A percentile compares a stretch with the other conserved stretches of the same genome.
Conservation (phyloP, 2,888 invertebrate species). For the Apamea sordens region DNA sequence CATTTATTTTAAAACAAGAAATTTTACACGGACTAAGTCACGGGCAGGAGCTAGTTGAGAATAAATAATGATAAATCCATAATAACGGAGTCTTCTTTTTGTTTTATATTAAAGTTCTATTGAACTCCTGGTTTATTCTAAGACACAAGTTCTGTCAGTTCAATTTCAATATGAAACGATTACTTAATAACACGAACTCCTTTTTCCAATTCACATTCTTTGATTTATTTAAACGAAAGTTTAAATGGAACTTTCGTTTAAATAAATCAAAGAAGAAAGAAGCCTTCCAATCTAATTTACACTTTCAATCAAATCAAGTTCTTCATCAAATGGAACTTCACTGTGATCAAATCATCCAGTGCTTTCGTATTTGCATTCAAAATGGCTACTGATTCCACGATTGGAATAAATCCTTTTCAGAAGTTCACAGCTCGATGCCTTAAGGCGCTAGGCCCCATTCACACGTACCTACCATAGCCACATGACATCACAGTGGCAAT, state of each 20-base stretch:
- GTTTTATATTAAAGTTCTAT: neutral
- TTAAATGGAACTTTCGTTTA: neutral
- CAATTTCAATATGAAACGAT: constrained; percentile 14
- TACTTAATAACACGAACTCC: constrained; percentile 13
- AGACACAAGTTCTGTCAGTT: neutral
- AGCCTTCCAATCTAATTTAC: constrained; percentile 28
- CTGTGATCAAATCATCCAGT: constrained; percentile 38
- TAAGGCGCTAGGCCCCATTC: neutral
- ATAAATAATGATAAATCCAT: neutral
- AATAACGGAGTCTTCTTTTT: neutral
- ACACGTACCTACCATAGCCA: neutral
- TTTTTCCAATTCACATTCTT: constrained; percentile 18
- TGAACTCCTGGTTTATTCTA: neutral
- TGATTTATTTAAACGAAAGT: no score
- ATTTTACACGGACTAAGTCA: neutral
- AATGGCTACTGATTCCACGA: constrained; percentile 18
- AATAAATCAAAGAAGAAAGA: constrained; percentile 29
- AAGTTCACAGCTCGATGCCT: constrained; percentile 7
- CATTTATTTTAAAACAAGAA: neutral
- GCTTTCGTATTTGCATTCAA: constrained; percentile 34
- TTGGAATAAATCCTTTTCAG: constrained; percentile 31
- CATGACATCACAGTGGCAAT: neutral
- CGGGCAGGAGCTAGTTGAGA: neutral
- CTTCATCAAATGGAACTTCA: constrained; percentile 19
- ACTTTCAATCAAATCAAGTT: constrained; percentile 36